These are phyloP conservation scores for Abscondita cerata DNA, from an alignment of 2,888 invertebrate genomes.

Conservation along the genomic window DNA sequence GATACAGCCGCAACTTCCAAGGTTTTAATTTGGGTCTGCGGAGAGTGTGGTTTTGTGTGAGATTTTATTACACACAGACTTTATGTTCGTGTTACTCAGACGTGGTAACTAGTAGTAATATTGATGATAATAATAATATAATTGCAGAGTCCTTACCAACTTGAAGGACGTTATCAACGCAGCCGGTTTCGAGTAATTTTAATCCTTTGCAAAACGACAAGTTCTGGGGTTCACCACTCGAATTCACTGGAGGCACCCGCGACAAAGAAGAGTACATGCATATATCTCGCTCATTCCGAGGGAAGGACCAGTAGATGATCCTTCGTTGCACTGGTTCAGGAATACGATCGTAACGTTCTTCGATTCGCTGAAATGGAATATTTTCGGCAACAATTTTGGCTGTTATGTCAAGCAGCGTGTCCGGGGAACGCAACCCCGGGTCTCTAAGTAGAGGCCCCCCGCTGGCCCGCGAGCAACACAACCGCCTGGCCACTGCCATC, in stretches of 20 bases:
- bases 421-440: conserved; percentile 63
- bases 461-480: conserved; percentile 60
- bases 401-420: conserved; percentile 81
- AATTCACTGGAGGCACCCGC: conserved; percentile 60
- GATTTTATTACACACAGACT: conserved; percentile 5
- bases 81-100: not conserved
- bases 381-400: conserved; percentile 85
- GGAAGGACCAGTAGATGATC: conserved; percentile 90
- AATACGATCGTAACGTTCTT: conserved; percentile 85
- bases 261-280: conserved; percentile 88
- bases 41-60: conserved; percentile 1
- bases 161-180: conserved; percentile 86
- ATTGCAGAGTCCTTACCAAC: conserved; percentile 73
- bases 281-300: conserved; percentile 85
- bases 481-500: conserved; percentile 60
- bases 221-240: conserved; percentile 75
- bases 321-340: conserved; percentile 88
- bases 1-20: conserved; percentile 4
- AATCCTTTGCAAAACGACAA: conserved; percentile 87
- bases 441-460: conserved; percentile 52
- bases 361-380: conserved; percentile 86
- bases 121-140: not conserved
- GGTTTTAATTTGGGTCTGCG: conserved; percentile 11
- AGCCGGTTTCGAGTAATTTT: conserved; percentile 81
- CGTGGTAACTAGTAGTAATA: not conserved